phyloP scores from a whole-genome alignment of 1,140 invertebrate genomes.

The Zeugodacus cucurbitae region DNA sequence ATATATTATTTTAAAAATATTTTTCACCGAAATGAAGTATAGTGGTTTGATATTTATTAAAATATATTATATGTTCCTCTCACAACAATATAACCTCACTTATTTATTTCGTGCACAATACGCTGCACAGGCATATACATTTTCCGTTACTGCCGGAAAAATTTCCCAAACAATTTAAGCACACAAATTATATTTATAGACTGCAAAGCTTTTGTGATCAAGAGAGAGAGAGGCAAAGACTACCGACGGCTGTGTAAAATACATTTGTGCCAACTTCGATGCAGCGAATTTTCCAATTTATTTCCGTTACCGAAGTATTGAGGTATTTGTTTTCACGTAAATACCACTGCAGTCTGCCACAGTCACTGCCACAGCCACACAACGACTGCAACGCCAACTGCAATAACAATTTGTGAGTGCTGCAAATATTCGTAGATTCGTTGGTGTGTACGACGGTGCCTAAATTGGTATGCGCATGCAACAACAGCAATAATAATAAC shows the following conservation, averaged over 20 bases:
- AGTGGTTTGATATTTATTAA: too few relatives aligned
- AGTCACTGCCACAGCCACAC: not conserved
- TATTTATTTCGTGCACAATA: too few relatives aligned
- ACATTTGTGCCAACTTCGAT: not conserved
- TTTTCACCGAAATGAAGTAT: too few relatives aligned
- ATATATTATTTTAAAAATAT: too few relatives aligned
- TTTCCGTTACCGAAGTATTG: not conserved
- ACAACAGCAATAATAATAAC: not conserved
- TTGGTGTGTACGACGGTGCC: not conserved
- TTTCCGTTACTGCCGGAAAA: not conserved
- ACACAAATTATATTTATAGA: not conserved
- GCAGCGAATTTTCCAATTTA: not conserved
- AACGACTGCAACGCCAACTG: not conserved
- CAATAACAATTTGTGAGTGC: not conserved
- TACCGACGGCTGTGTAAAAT: not conserved
- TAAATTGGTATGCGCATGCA: not conserved
- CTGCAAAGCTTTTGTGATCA: not conserved
- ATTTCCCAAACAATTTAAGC: not conserved
- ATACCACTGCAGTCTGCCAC: not conserved
- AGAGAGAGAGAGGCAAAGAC: too few relatives aligned
- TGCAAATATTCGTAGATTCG: not conserved
- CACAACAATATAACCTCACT: too few relatives aligned
- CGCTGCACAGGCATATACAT: too few relatives aligned
- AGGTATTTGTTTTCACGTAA: constrained; percentile 14
- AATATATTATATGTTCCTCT: too few relatives aligned